Base-by-base conservation (phyloP, 1,140 invertebrate genomes). In the Melitaea cinxia region DNA sequence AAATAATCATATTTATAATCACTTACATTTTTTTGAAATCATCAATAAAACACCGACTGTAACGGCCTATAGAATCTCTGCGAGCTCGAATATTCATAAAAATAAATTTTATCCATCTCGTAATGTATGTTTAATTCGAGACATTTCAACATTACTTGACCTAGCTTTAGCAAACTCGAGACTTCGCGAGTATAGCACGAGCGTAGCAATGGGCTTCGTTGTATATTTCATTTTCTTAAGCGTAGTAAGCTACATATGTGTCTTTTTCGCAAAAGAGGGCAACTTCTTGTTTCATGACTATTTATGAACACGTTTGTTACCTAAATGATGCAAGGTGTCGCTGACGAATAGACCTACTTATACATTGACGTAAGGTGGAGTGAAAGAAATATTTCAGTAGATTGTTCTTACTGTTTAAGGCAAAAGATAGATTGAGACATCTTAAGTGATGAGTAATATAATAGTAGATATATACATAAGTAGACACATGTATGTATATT, bases 151-250 rank as follows among this genome's bases (percentile, higher is more conserved):
- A 23, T 47, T 19, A 52, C 67, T 69, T 69, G 67, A 64, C 67
- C 61, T 64, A 60, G 55, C 61, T 64, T 69, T 4, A 23, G 21
- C 54, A 57, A 50, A 50, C 28, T 64, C 21, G 39, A 64, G 53
- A 57, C 26, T 52, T 54, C 17, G 28, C 30, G 33, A 56, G 61
- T 45, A 19, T 14, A 24, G 21, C 21, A 17, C 42, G 26, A 58
- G 24, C 37, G 17, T 30, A 28, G 15, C n/a, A 64, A 64, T 57
- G 45, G 61, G 53, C 45, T 39, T 53, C 37, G 23, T 37, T 45
- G 61, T 56, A 50, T 57, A 64, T 64, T 55, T 63, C 53, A 63
- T 56, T 64, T 56, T 57, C 45, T 64, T 64, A 56, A 64, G 53
- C 54, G 19, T 24, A 4, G 42, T 28, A 47, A 63, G 42, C 26